These are phyloP conservation scores for Symphodus melops DNA, from an alignment of 2,113 vertebrate genomes.

Conservation along the genomic window DNA sequence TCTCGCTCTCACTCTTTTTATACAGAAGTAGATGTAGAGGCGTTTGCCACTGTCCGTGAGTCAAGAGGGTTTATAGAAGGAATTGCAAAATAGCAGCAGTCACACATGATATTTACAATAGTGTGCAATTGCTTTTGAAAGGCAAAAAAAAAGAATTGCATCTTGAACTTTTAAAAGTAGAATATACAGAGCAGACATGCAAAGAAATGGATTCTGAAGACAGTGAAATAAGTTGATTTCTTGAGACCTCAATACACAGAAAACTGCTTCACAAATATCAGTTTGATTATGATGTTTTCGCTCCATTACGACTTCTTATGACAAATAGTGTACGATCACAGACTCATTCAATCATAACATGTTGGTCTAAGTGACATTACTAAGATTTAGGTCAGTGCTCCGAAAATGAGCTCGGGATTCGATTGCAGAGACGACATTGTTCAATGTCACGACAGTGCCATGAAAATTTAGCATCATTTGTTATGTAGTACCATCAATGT, in stretches of 20 bases:
- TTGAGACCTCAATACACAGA: conserved; percentile 45
- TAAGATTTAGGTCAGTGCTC: conserved; percentile 75
- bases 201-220: conserved; percentile 35
- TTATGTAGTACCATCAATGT: conserved; percentile 75
- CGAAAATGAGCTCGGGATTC: conserved; percentile 75
- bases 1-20: too few species aligned
- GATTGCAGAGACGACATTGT: conserved; percentile 77
- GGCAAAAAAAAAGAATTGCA: conserved; percentile 18
- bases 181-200: conserved; percentile 13
- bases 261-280: conserved; percentile 69
- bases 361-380: conserved; percentile 74
- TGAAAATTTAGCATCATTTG: conserved; percentile 77
- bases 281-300: conserved; percentile 77
- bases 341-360: conserved; percentile 72
- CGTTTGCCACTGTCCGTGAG: conserved; percentile 11
- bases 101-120: background rate
- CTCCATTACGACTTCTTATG: conserved; percentile 71
- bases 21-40: conserved; percentile 11
- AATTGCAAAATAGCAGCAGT: conserved; percentile 1
- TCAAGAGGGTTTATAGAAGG: conserved; percentile 25
- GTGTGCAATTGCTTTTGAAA: conserved; percentile 17
- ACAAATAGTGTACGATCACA: conserved; percentile 68
- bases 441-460: conserved; percentile 78
- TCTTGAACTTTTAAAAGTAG: conserved; percentile 23
- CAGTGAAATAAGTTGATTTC: conserved; percentile 47